Percentiles rank a stretch among this genome's conserved stretches.
phyloP scores from a whole-genome alignment of 2,113 vertebrate species.

The Heteronetta atricapilla region DNA sequence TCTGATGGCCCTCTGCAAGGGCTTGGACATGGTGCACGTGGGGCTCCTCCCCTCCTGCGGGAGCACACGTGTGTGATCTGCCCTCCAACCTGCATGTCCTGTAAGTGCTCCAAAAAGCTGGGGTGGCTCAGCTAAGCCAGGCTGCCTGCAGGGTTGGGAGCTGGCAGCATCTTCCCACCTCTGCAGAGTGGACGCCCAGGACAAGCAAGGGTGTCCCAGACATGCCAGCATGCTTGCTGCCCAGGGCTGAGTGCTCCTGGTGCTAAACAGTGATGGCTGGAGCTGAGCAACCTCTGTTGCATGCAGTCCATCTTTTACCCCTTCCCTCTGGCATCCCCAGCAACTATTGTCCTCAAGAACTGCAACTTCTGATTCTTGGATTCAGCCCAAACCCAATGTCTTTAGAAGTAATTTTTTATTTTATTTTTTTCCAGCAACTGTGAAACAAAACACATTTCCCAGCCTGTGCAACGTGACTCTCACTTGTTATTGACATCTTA shows the following conservation, averaged over 20 bases:
- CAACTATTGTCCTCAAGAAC: not conserved
- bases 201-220: not conserved
- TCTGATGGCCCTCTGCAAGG: no score
- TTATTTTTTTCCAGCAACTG: not conserved
- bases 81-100: not conserved
- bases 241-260: not conserved
- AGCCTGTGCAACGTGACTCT: not conserved
- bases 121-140: not conserved
- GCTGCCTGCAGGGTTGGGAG: not conserved
- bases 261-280: not conserved
- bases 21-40: no score
- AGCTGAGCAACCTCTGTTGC: not conserved
- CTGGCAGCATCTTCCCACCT: not conserved
- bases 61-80: not conserved
- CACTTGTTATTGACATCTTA: not conserved
- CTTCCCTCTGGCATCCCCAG: not conserved
- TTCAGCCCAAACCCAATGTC: not conserved
- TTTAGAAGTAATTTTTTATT: not conserved
- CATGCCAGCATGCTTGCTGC: not conserved
- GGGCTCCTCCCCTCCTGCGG: no score
- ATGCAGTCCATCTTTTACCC: not conserved
- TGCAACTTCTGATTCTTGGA: not conserved
- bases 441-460: not conserved
- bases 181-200: not conserved
- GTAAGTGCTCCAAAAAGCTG: no score